These are phyloP conservation scores for Zosterops lateralis DNA, from an alignment of 2,113 vertebrate species.

Conservation along the genomic window DNA sequence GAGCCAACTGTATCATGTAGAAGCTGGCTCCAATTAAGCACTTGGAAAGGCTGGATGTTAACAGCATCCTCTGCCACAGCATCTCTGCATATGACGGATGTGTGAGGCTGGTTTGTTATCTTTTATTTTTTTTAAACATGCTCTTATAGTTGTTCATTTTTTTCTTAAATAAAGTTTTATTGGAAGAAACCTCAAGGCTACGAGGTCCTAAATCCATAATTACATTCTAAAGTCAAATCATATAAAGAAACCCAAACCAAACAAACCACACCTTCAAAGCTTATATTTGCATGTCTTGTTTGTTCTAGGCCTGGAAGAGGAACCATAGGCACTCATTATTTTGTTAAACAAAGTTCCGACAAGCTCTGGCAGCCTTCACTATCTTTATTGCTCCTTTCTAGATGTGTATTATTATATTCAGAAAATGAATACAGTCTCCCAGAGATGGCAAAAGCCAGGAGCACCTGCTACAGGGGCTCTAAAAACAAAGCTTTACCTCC, in stretches of 20 bases:
- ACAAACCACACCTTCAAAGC: not conserved
- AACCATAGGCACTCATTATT: not conserved
- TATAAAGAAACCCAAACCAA: not conserved
- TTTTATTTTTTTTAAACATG: not conserved
- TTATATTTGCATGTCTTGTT: not conserved
- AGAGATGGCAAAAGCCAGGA: not conserved
- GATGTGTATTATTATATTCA: not conserved
- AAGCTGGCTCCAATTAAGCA: not conserved
- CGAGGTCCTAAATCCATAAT: not conserved
- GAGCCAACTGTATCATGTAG: accelerated
- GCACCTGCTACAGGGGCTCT: not conserved
- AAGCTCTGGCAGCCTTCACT: not conserved
- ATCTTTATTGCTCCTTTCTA: not conserved
- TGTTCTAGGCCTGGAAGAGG: not conserved
- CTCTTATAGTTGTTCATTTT: accelerated
- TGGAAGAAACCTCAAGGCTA: not conserved
- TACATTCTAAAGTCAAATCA: not conserved
- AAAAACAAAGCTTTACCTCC: not conserved
- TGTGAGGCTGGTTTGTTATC: not conserved
- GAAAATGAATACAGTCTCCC: accelerated
- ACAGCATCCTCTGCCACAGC: not conserved
- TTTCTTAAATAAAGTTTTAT: not conserved
- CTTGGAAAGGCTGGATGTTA: not conserved
- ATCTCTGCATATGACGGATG: not conserved
- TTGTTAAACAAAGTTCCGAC: not conserved